Conservation (phyloP, 2,113 vertebrate genomes). For the Sigmodon hispidus region DNA sequence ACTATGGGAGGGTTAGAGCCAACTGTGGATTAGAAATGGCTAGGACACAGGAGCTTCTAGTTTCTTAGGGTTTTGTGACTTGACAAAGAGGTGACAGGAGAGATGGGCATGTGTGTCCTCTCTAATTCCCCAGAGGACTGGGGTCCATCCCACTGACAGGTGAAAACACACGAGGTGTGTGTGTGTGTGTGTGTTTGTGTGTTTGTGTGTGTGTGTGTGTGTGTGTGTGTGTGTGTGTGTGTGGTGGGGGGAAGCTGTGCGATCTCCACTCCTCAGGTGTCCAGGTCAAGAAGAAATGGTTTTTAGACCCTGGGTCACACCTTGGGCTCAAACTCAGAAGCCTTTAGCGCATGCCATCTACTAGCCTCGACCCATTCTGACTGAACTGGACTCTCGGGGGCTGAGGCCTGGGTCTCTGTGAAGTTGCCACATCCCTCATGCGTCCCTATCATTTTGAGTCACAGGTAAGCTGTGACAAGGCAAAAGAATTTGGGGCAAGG, state of each 20-base stretch:
- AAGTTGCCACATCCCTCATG: accelerated
- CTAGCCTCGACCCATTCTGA: accelerated
- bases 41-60: too few relatives aligned
- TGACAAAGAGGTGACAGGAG: not conserved
- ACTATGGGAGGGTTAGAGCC: not conserved
- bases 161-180: not conserved
- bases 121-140: not conserved
- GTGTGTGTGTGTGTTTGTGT: too few relatives aligned
- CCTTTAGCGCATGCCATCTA: not conserved
- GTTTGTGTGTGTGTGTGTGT: too few relatives aligned
- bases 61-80: not conserved
- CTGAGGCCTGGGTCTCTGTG: not conserved
- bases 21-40: not conserved
- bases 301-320: accelerated
- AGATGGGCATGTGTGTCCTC: not conserved
- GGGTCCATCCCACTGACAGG: not conserved
- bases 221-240: too few relatives aligned
- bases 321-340: not conserved
- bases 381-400: not conserved
- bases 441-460: not conserved
- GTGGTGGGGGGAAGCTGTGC: accelerated
- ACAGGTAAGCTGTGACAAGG: not conserved
- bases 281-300: not conserved
- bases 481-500: not conserved
- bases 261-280: not conserved